A percentile compares a stretch with the other conserved stretches of the same genome.
Conservation (phyloP, 2,797 vertebrate genomes). For the Rousettus madagascariensis region DNA sequence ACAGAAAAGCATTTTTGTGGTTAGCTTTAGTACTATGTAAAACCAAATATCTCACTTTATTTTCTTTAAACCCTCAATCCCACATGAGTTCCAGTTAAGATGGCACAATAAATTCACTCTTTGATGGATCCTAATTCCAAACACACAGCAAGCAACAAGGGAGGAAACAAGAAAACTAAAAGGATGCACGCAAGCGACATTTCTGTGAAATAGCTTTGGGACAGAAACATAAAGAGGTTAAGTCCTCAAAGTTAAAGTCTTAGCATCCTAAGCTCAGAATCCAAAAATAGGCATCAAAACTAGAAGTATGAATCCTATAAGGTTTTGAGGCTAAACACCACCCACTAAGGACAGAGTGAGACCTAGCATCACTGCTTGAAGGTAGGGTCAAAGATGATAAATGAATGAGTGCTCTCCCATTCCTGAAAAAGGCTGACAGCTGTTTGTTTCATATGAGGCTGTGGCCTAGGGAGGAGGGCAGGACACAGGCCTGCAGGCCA, state of each 20-base stretch:
- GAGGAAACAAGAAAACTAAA: slow-evolving; percentile 29
- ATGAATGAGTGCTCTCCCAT: not conserved
- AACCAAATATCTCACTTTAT: slow-evolving; percentile 64
- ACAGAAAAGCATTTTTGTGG: slow-evolving; percentile 64
- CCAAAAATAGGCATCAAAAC: not conserved
- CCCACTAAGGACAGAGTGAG: not conserved
- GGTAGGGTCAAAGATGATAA: not conserved
- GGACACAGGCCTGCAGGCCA: not conserved
- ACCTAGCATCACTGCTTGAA: not conserved
- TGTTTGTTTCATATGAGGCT: not conserved
- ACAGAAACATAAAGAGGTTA: slow-evolving; percentile 12
- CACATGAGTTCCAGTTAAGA: slow-evolving; percentile 58
- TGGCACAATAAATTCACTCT: slow-evolving; percentile 41
- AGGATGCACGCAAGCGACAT: not conserved
- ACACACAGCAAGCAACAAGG: slow-evolving; percentile 51
- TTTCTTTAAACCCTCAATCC: slow-evolving; percentile 57
- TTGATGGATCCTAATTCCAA: slow-evolving; percentile 23
- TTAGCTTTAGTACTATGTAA: slow-evolving; percentile 57
- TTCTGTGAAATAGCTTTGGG: not conserved
- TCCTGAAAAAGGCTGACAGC: not conserved
- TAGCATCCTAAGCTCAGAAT: not conserved
- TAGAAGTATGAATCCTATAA: not conserved
- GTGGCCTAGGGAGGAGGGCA: too few relatives aligned
- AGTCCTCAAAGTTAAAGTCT: not conserved
- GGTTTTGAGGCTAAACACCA: not conserved